Evolutionary conservation across 53 echinoderm and acorn worm species (phyloP), one percentile per base, ranked within the genome.

Genomic region (Pentamera pediparva): DNA sequence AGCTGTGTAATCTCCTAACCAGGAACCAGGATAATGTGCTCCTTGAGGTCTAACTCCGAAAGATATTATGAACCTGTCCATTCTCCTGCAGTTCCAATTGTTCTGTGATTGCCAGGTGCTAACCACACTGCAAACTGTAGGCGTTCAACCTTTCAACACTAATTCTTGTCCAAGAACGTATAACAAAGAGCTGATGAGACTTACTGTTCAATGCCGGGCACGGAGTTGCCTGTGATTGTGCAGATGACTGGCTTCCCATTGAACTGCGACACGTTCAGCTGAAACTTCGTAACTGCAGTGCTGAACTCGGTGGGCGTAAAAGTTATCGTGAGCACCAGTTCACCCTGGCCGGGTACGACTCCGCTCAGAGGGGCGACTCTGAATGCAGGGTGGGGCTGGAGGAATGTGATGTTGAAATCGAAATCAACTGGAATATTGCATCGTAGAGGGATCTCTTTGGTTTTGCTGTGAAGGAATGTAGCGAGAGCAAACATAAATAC

Each of bases 211-310:
- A 94, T 71, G 18, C 95, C 95, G 20, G 95, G 95, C 13, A 79
- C 60, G 0, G 95, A 94, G 3, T 78, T 70, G 7, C 95, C 95
- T 35, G 84, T 82, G 20, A 94, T 61, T 10, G 81, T 71, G 51
- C 95, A 90, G 27, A 90, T 83, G 38, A 90, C 45, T 4, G 95
- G 95, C 55, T 84, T 90, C 17, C 85, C 84, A 63, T 94, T 90
- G 67, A 94, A 94, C 83, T 94, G 95, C 2, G 95, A 90, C 39
- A 90, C 87, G 32, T 74, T 81, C 40, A 94, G 77, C 70, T 94
- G 95, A 5, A 94, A 62, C 73, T 94, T 94, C 95, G 90, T 85
- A 34, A 90, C 43, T 12, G 95, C 95, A 8, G 95, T 94, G 74
- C 79, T 87, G 83, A 90, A 94, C 60, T 94, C 95, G 6, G 87